Evolutionary conservation across 2,888 invertebrate genomes (phyloP), one percentile per base, ranked within the genome.

Genomic region (Perizoma affinitatum): DNA sequence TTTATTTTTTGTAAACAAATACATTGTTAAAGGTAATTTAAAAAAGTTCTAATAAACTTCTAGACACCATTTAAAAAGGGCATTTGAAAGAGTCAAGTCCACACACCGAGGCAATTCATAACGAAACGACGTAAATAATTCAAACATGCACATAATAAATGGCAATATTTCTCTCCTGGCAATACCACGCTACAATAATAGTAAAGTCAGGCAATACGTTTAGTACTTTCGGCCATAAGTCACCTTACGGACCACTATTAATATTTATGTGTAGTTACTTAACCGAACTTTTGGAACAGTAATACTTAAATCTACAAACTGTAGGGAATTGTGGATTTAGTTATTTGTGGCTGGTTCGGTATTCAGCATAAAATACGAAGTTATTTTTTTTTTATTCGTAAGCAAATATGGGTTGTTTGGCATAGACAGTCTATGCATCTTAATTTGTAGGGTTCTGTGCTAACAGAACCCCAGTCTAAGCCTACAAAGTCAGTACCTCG

Each of bases 71-170:
- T 7, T 38, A 38, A 5, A 38, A 7, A 38, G 38, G 38, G 1
- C 38, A 44, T 6, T 44, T 22, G 7, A 44, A 44, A 42, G 10
- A 42, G 42, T n/a, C 10, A n/a, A n/a, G 5, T 6, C 5, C 22
- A 0, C n/a, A 5, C 22, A 46, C 52, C 52, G 10, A 34, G 50
- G 60, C 58, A 45, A 63, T 58, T 52, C 49, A 43, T 61, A 60
- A 65, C 42, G 54, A 55, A 53, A 22, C 43, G 50, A 52, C 58
- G 67, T 75, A 76, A 79, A 72, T 74, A 77, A 78, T 75, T 75
- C 74, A 75, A 50, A 72, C 64, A 77, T 78, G 76, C 73, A 78
- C 78, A 79, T 77, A 80, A 71, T 68, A 74, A 70, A 68, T 61
- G 53, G 67, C 61, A 65, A 72, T 78, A 79, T 68, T 62, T 79